phyloP scores from a whole-genome alignment of 2,888 invertebrate genomes.

The Balanococcus diminutus region DNA sequence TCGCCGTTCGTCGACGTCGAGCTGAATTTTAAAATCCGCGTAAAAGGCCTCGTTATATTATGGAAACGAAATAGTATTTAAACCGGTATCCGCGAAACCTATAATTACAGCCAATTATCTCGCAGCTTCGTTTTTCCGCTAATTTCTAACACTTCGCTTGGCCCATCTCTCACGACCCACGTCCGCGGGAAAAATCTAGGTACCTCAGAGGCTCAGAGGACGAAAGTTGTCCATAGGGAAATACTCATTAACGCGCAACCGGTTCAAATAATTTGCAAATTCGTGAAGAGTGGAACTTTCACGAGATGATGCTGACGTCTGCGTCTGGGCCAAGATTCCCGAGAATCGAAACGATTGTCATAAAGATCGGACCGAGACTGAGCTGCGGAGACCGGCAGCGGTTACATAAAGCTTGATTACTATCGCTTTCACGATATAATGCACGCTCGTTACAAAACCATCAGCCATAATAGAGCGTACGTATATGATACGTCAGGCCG shows the following conservation, averaged over 20 bases:
- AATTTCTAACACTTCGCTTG: background rate
- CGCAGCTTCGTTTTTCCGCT: background rate
- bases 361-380: background rate
- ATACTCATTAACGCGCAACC: background rate
- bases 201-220: background rate
- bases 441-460: background rate
- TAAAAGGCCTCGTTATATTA: background rate
- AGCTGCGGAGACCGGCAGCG: background rate
- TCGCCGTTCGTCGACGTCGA: background rate
- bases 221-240: background rate
- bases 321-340: background rate
- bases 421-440: slow-evolving; percentile 16
- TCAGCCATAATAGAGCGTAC: background rate
- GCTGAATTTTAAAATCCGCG: background rate
- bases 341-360: background rate
- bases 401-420: slow-evolving; percentile 38
- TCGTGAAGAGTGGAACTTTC: background rate
- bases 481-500: too few species aligned
- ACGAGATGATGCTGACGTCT: background rate
- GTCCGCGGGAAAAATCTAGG: too few species aligned
- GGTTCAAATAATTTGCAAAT: slow-evolving; percentile 12
- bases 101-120: background rate
- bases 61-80: background rate
- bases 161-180: too few species aligned
- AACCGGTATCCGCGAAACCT: slow-evolving; percentile 2